phyloP scores from a whole-genome alignment of 2,888 invertebrate species.

The Tineola bisselliella region DNA sequence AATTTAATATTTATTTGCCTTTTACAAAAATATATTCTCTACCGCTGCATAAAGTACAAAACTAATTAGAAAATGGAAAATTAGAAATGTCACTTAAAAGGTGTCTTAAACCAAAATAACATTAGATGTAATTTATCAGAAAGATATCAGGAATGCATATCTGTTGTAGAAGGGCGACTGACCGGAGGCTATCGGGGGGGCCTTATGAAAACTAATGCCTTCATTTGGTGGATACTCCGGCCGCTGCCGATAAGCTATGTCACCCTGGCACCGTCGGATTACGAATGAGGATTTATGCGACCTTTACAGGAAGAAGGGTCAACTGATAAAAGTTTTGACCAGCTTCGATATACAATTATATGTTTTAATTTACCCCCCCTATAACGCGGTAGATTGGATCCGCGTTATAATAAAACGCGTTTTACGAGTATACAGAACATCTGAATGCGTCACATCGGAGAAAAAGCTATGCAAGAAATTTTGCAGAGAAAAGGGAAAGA shows the following conservation, averaged over 20 bases:
- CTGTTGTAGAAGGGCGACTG: constrained; percentile 24
- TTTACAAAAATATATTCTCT: too few species aligned
- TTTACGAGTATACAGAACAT: too few species aligned
- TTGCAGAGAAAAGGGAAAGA: too few species aligned
- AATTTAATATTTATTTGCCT: too few species aligned
- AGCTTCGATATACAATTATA: constrained; percentile 22
- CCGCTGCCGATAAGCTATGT: constrained; percentile 57
- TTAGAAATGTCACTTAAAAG: too few species aligned
- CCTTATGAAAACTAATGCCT: constrained; percentile 67
- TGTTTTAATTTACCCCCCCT: too few species aligned
- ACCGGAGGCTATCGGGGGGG: constrained; percentile 46
- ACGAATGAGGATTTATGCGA: constrained; percentile 43
- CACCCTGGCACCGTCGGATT: constrained; percentile 57
- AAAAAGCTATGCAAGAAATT: too few species aligned
- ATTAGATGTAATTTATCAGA: constrained; percentile 33
- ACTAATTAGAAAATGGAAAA: too few species aligned
- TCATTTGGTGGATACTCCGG: constrained; percentile 56
- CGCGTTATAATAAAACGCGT: too few species aligned
- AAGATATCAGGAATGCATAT: constrained; percentile 32
- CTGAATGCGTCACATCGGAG: too few species aligned
- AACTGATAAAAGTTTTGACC: constrained; percentile 48
- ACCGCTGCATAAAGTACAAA: too few species aligned
- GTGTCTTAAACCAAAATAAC: neutral
- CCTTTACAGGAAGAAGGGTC: constrained; percentile 22
- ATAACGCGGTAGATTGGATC: too few species aligned